Evolutionary conservation across 1,140 invertebrate genomes (phyloP).

Genomic region (Penaeus vannamei): DNA sequence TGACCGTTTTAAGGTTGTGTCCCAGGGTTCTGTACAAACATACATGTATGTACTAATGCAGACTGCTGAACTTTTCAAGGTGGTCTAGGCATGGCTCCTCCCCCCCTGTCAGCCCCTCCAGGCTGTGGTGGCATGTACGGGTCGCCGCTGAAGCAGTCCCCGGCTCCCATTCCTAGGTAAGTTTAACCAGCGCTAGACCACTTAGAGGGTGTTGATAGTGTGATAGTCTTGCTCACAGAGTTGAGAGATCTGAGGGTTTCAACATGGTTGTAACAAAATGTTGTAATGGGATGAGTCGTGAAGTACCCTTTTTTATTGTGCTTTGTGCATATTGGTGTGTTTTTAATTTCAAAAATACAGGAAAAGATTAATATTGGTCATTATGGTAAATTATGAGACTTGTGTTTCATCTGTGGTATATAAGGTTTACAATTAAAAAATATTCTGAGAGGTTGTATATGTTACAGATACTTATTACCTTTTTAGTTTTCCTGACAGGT

Average conservation of each 20-base stretch:
- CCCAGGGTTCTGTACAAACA: constrained; percentile 52
- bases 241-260: constrained; percentile 29
- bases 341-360: neutral
- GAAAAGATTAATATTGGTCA: constrained; percentile 19
- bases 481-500: constrained; percentile 66
- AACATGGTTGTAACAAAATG: constrained; percentile 16
- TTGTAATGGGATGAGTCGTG: neutral
- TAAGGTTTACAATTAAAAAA: neutral
- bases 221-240: constrained; percentile 54
- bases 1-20: constrained; percentile 26
- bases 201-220: constrained; percentile 57
- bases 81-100: constrained; percentile 65
- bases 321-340: constrained; percentile 24
- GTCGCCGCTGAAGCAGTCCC: constrained; percentile 29
- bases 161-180: constrained; percentile 56
- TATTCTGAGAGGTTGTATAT: neutral
- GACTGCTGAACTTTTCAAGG: constrained; percentile 65
- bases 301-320: constrained; percentile 4
- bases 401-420: constrained; percentile 19
- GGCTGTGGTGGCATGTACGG: constrained; percentile 60
- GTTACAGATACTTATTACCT: constrained; percentile 55
- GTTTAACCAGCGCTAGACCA: constrained; percentile 47
- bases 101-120: constrained; percentile 64
- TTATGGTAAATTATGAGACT: constrained; percentile 20
- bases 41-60: constrained; percentile 62